Conservation (phyloP, 2,888 invertebrate genomes). For the Brenthis daphne region DNA sequence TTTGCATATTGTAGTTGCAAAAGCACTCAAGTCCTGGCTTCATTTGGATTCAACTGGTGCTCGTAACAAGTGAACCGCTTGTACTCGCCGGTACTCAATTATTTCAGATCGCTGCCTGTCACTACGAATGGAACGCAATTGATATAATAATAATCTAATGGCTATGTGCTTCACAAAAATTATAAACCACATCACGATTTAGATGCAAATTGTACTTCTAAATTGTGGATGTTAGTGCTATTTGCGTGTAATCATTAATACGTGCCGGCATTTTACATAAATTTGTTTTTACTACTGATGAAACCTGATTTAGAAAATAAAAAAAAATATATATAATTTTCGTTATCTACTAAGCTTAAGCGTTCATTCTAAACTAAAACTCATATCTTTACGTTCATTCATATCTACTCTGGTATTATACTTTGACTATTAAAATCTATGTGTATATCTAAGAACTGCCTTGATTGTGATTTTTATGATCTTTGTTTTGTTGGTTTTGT, state of each 20-base stretch:
- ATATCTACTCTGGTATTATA: no score
- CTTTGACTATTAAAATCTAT: neutral
- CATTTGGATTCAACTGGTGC: conserved; percentile 47
- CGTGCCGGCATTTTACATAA: no score
- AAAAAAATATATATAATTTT: no score
- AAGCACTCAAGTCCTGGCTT: conserved; percentile 41
- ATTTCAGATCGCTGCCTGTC: conserved; percentile 55
- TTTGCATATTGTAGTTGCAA: conserved; percentile 41
- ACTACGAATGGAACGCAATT: conserved; percentile 49
- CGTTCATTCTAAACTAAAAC: no score
- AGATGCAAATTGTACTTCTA: conserved; percentile 19
- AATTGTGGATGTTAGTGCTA: conserved; percentile 16
- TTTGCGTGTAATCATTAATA: neutral
- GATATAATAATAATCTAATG: conserved; percentile 57
- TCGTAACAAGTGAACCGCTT: conserved; percentile 39
- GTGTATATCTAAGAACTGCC: no score
- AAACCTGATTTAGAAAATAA: no score
- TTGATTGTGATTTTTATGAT: no score
- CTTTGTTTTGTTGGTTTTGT: no score
- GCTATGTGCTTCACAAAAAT: conserved; percentile 39
- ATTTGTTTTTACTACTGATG: no score
- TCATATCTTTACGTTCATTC: no score
- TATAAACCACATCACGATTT: conserved; percentile 28
- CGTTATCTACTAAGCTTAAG: no score
- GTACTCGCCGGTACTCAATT: conserved; percentile 53